Percentiles rank a stretch among this genome's conserved stretches.
These are phyloP conservation scores for Rhinopomastus cyanomelas DNA, from an alignment of 2,113 vertebrate species.

Conservation along the genomic window DNA sequence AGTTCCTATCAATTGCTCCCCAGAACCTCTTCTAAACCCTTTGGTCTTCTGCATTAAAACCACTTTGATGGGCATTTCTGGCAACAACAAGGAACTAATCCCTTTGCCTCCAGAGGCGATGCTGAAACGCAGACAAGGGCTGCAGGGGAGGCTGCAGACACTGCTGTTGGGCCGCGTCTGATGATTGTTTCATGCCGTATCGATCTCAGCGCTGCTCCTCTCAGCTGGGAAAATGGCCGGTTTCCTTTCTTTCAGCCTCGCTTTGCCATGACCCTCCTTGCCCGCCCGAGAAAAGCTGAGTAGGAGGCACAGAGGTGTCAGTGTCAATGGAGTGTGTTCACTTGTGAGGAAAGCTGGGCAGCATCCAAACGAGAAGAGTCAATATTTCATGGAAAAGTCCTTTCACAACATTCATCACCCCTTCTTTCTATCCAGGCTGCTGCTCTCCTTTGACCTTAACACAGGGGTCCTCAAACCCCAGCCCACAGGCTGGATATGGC, in stretches of 20 bases:
- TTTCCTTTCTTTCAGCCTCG: background rate
- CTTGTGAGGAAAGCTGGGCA: background rate
- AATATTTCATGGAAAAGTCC: background rate
- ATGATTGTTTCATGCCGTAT: background rate
- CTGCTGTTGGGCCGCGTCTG: background rate
- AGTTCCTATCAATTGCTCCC: background rate
- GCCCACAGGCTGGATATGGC: no score
- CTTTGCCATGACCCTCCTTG: background rate
- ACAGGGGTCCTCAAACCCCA: no score
- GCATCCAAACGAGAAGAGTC: background rate
- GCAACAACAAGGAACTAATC: background rate
- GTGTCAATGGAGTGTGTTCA: background rate
- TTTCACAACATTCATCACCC: background rate
- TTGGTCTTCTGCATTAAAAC: background rate
- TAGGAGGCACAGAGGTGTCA: background rate
- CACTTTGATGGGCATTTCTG: background rate
- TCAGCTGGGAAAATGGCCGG: background rate
- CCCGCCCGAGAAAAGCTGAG: constrained; percentile 2
- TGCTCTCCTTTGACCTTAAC: background rate
- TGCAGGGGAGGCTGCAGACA: background rate
- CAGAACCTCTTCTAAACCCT: background rate
- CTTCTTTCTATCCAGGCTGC: background rate
- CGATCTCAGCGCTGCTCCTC: background rate
- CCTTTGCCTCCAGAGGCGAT: background rate
- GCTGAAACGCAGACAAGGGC: background rate